phyloP scores from a whole-genome alignment of 2,797 vertebrate species.

The Odontamblyopus rebecca region DNA sequence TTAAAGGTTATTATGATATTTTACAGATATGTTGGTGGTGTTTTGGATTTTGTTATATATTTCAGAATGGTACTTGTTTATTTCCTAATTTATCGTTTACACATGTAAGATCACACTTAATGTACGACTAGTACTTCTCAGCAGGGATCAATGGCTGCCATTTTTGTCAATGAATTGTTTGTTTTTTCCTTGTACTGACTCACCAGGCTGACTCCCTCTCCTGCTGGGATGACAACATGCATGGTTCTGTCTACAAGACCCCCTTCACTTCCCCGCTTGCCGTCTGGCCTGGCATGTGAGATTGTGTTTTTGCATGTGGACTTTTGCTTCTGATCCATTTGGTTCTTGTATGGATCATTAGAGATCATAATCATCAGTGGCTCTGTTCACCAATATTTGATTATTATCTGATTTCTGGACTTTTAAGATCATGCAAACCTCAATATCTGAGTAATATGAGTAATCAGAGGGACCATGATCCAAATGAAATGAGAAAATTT shows the following conservation, averaged over 20 bases:
- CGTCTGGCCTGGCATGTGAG: not conserved
- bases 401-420: no score
- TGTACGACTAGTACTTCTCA: conserved; percentile 31
- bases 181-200: conserved; percentile 66
- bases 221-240: conserved; percentile 73
- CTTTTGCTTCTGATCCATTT: not conserved
- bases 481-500: no score
- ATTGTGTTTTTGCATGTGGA: no score
- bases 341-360: not conserved
- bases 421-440: no score
- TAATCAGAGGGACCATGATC: no score
- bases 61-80: not conserved
- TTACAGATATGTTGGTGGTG: not conserved
- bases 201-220: conserved; percentile 66
- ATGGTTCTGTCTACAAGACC: conserved; percentile 73
- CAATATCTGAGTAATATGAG: no score
- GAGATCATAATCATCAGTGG: no score
- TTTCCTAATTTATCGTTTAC: not conserved
- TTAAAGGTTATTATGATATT: no score
- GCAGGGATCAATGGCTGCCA: conserved; percentile 57
- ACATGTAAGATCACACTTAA: conserved; percentile 17
- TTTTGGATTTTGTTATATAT: not conserved
- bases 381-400: no score
- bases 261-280: conserved; percentile 46
- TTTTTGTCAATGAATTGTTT: conserved; percentile 58